Evolutionary conservation across 2,888 invertebrate species (phyloP), one percentile per base, ranked within the genome.

Genomic region (Drosophila sordidula): DNA sequence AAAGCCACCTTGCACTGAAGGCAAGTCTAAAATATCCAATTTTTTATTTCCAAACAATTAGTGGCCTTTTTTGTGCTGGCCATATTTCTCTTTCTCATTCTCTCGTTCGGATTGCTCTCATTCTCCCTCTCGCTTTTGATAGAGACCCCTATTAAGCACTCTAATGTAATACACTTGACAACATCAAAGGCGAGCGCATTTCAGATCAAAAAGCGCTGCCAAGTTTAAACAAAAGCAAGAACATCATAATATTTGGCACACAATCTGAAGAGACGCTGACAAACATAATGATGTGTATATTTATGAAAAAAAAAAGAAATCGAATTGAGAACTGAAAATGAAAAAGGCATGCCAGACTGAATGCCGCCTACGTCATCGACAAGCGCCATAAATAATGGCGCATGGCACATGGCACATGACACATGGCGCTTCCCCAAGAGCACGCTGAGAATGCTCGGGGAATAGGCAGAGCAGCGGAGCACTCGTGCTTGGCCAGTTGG

Each of bases 311-410:
- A n/a, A 38, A 50, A 45, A 25, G 32, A 29, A 34, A 18, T 25
- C 14, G 5, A 14, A 39, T 32, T 39, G 11, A 46, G 25, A 61
- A 61, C 22, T 2, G n/a, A 36, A 18, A 47, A 54, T 41, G 16
- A 47, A 51, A 51, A 51, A 29, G 32, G 39, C 51, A 61, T 22
- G 54, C 63, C 52, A 86, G 82, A 86, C 83, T 67, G 45, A 44
- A 63, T 69, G 87, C 87, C 85, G 76, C 64, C 87, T 84, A 83
- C 83, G 83, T 83, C 87, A 83, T 62, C 61, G 78, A 58, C 71
- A 75, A 55, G 80, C 84, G 67, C 69, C 73, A 80, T 74, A 63
- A 57, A 66, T 62, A 71, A 58, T 66, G 65, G 59, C 59, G 22
- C 16, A 22, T 18, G 38, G 49, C 51, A 58, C 66, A 72, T 44